A percentile compares a stretch with the other conserved stretches of the same genome.
Evolutionary conservation across 2,113 vertebrate species (phyloP).

Genomic region (Cairina moschata): DNA sequence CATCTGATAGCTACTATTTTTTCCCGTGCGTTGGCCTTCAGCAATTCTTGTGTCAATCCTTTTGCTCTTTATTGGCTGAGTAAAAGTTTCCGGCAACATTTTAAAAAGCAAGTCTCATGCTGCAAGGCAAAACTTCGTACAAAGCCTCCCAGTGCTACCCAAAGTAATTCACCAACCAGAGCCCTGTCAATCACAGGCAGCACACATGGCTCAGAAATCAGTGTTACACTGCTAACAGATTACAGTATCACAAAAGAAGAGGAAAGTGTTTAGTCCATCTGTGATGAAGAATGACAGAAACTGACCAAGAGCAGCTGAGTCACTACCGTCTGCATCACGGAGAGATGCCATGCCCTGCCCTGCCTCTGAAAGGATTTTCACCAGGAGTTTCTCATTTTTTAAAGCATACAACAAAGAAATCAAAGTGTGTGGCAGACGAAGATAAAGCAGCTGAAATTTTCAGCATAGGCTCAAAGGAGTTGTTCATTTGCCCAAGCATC

Average conservation of each 20-base stretch:
- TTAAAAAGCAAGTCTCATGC: constrained; percentile 80
- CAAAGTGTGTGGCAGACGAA: background rate
- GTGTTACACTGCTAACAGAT: constrained; percentile 69
- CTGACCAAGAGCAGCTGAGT: background rate
- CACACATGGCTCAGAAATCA: constrained; percentile 75
- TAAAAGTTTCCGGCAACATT: constrained; percentile 82
- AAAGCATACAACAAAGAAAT: background rate
- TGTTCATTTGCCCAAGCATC: background rate
- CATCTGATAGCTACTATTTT: constrained; percentile 78
- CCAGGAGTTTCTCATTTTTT: background rate
- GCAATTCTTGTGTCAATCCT: constrained; percentile 84
- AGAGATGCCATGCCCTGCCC: background rate
- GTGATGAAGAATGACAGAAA: background rate
- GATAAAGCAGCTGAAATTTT: background rate
- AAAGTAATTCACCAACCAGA: constrained; percentile 60
- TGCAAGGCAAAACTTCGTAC: constrained; percentile 47
- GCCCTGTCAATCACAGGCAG: constrained; percentile 62
- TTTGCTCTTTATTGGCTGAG: constrained; percentile 85
- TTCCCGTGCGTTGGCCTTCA: constrained; percentile 81
- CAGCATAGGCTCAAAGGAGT: background rate
- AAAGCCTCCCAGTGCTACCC: constrained; percentile 42
- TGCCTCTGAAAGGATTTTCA: background rate
- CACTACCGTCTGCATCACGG: background rate
- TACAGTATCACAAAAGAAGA: constrained; percentile 74
- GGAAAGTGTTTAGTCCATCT: constrained; percentile 67